phyloP scores from a whole-genome alignment of 2,797 vertebrate species.

The Syngnathus rostellatus region DNA sequence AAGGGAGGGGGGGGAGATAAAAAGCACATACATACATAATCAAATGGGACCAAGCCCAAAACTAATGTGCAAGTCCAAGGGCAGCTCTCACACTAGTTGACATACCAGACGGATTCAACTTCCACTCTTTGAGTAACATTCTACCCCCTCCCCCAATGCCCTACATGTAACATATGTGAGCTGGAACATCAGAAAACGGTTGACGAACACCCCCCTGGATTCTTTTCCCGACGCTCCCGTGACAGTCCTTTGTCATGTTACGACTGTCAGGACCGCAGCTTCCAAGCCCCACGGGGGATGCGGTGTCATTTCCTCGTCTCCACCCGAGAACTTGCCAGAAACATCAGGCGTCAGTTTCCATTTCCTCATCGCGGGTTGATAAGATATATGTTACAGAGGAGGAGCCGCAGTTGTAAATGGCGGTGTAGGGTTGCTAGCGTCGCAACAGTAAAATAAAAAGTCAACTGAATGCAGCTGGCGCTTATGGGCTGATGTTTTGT shows the following conservation, averaged over 20 bases:
- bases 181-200: constrained; percentile 47
- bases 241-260: constrained; percentile 62
- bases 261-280: constrained; percentile 58
- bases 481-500: not conserved
- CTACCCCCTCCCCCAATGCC: constrained; percentile 35
- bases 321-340: constrained; percentile 39
- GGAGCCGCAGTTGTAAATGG: not conserved
- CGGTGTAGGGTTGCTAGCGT: not conserved
- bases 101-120: constrained; percentile 35
- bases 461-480: not conserved
- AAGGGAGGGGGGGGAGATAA: constrained; percentile 48
- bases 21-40: constrained; percentile 71
- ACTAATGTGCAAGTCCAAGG: constrained; percentile 55
- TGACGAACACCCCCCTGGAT: constrained; percentile 48
- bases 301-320: constrained; percentile 65
- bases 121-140: constrained; percentile 52
- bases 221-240: constrained; percentile 41
- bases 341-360: constrained; percentile 24
- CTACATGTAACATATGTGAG: constrained; percentile 47
- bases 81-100: constrained; percentile 51
- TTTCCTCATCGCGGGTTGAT: constrained; percentile 26
- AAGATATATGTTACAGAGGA: constrained; percentile 21
- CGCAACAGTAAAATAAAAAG: not conserved
- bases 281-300: constrained; percentile 51
- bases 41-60: constrained; percentile 63